Evolutionary conservation across 2,797 vertebrate species (phyloP).

Genomic region (Melanotaenia maccullochi): DNA sequence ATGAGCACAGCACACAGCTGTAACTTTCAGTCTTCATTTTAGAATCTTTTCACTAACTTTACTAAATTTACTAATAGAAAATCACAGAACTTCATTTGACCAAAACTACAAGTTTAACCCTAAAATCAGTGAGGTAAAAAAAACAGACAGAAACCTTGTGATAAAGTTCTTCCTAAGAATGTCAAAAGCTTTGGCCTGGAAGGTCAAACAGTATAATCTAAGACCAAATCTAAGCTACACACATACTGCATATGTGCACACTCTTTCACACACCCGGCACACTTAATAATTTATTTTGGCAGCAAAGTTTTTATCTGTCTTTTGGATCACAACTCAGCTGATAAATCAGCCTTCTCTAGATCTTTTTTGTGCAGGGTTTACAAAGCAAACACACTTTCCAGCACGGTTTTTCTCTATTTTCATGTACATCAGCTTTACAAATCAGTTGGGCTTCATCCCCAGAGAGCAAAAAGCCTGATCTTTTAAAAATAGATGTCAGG

Average conservation of each 20-base stretch:
- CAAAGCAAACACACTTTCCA: slow-evolving; percentile 27
- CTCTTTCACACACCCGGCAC: slow-evolving; percentile 37
- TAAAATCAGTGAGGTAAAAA: slow-evolving; percentile 24
- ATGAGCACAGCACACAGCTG: not conserved
- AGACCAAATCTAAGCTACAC: slow-evolving; percentile 56
- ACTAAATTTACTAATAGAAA: slow-evolving; percentile 38
- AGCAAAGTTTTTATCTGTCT: slow-evolving; percentile 48
- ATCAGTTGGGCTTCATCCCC: slow-evolving; percentile 48
- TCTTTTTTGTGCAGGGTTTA: slow-evolving; percentile 36
- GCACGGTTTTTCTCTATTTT: slow-evolving; percentile 34
- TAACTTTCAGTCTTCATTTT: not conserved
- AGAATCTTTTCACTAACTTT: slow-evolving; percentile 13
- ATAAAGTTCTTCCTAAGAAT: slow-evolving; percentile 45
- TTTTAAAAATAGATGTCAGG: slow-evolving; percentile 58
- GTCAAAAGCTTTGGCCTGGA: slow-evolving; percentile 42
- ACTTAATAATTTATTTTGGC: slow-evolving; percentile 47
- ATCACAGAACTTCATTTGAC: slow-evolving; percentile 3
- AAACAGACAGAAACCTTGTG: slow-evolving; percentile 38
- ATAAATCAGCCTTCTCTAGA: slow-evolving; percentile 44
- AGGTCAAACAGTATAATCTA: slow-evolving; percentile 63
- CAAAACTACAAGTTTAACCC: slow-evolving; percentile 6
- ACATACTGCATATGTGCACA: slow-evolving; percentile 18
- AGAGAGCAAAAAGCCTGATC: slow-evolving; percentile 42
- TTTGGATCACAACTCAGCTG: slow-evolving; percentile 41
- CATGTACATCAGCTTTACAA: slow-evolving; percentile 59